Conservation (phyloP, 2,113 vertebrate species). For the Indicator maculatus region DNA sequence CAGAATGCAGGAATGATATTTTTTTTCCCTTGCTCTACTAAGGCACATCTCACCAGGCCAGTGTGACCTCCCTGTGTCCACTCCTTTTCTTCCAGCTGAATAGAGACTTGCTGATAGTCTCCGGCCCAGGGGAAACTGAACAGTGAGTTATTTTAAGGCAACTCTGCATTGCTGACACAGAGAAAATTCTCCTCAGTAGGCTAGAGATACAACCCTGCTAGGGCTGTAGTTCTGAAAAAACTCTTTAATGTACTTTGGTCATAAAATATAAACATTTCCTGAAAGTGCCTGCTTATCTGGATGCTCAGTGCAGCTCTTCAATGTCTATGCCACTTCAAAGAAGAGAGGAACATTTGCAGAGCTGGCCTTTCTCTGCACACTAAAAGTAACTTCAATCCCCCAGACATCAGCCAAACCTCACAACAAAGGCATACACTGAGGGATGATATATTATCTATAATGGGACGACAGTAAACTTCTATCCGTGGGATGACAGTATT, state of each 20-base stretch:
- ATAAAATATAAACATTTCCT: neutral
- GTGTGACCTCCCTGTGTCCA: rapidly evolving
- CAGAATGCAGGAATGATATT: neutral
- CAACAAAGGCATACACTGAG: neutral
- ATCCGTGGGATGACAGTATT: neutral
- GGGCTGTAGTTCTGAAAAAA: neutral
- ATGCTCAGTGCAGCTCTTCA: neutral
- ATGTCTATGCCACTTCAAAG: neutral
- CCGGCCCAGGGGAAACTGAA: neutral
- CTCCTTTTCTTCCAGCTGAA: neutral
- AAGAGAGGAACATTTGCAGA: neutral
- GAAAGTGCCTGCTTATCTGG: neutral
- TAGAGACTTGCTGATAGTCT: neutral
- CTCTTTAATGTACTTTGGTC: neutral
- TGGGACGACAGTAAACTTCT: neutral
- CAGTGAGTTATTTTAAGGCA: neutral
- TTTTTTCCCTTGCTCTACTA: neutral
- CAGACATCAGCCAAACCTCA: neutral
- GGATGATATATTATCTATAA: neutral
- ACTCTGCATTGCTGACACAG: neutral
- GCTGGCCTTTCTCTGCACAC: neutral
- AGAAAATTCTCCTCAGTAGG: neutral
- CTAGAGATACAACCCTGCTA: neutral
- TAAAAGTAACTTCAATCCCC: neutral
- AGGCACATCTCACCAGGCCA: rapidly evolving